These are phyloP conservation scores for Trichogramma evanescens DNA, from an alignment of 2,888 invertebrate species.

Conservation along the genomic window DNA sequence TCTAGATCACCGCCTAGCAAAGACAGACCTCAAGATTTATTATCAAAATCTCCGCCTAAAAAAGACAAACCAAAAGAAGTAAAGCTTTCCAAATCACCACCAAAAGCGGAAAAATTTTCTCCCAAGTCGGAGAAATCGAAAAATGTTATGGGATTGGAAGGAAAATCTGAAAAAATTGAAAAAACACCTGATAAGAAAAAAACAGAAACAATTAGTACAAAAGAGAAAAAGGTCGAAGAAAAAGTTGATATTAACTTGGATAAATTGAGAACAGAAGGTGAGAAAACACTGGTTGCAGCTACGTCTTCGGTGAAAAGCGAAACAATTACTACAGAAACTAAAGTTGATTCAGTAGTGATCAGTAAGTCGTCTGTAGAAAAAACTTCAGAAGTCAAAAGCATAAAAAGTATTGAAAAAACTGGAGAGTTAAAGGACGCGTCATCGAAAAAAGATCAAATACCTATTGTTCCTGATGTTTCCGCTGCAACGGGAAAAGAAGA, in stretches of 20 bases:
- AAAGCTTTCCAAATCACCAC: conserved; percentile 13
- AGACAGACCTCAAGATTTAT: conserved; percentile 7
- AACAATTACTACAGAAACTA: not conserved
- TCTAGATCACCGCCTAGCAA: conserved; percentile 1
- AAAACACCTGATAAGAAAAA: not conserved
- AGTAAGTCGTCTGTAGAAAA: not conserved
- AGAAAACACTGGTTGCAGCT: not conserved
- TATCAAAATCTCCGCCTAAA: conserved; percentile 18
- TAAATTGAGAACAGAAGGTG: not conserved
- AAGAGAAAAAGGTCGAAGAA: not conserved
- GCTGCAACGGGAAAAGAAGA: too few species aligned
- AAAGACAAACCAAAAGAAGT: conserved; percentile 15
- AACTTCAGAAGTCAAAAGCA: not conserved
- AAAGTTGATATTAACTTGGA: not conserved
- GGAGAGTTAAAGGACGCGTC: not conserved
- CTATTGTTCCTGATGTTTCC: too few species aligned
- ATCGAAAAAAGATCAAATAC: too few species aligned
- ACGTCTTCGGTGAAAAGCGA: not conserved
- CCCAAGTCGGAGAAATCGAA: too few species aligned
- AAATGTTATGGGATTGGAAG: too few species aligned
- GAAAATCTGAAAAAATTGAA: too few species aligned
- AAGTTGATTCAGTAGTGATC: not conserved
- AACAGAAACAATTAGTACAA: not conserved
- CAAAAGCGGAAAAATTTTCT: not conserved
- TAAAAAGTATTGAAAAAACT: not conserved